phyloP scores from a whole-genome alignment of 2,888 invertebrate species.

The Caenorhabditis imperialis region DNA sequence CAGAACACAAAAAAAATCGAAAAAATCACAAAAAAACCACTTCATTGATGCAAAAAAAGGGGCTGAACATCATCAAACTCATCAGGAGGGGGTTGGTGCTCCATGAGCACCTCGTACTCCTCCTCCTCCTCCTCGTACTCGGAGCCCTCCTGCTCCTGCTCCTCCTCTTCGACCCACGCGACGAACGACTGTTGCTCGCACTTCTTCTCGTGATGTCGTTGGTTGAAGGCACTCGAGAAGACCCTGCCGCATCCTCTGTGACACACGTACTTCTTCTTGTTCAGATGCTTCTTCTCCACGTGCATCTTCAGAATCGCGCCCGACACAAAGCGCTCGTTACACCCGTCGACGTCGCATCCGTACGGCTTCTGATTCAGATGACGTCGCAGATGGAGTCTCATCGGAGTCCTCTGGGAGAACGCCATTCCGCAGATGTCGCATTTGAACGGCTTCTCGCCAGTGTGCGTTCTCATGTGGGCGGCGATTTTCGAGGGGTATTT shows the following conservation, averaged over 20 bases:
- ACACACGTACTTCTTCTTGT: conserved; percentile 67
- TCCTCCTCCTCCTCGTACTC: conserved; percentile 21
- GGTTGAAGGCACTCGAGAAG: conserved; percentile 58
- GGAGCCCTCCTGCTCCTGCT: conserved; percentile 12
- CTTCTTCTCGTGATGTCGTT: conserved; percentile 59
- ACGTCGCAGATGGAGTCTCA: conserved; percentile 70
- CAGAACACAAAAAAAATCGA: not conserved
- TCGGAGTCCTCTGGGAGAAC: conserved; percentile 71
- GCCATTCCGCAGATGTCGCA: conserved; percentile 70
- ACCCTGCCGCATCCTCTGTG: conserved; percentile 70
- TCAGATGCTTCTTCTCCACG: conserved; percentile 62
- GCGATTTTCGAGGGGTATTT: conserved; percentile 74
- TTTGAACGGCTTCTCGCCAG: conserved; percentile 70
- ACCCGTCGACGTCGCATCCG: conserved; percentile 54
- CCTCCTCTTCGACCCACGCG: conserved; percentile 17
- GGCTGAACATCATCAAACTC: conserved; percentile 22
- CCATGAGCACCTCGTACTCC: conserved; percentile 22
- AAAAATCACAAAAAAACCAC: not conserved
- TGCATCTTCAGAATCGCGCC: conserved; percentile 69
- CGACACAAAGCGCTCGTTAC: conserved; percentile 59
- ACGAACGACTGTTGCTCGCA: conserved; percentile 36
- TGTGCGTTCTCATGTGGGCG: conserved; percentile 73
- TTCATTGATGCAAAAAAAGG: conserved; percentile 45
- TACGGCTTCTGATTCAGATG: conserved; percentile 67
- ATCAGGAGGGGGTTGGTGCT: not conserved